These are phyloP conservation scores for Lysiphlebus fabarum DNA, from an alignment of 1,140 invertebrate species.

Conservation along the genomic window DNA sequence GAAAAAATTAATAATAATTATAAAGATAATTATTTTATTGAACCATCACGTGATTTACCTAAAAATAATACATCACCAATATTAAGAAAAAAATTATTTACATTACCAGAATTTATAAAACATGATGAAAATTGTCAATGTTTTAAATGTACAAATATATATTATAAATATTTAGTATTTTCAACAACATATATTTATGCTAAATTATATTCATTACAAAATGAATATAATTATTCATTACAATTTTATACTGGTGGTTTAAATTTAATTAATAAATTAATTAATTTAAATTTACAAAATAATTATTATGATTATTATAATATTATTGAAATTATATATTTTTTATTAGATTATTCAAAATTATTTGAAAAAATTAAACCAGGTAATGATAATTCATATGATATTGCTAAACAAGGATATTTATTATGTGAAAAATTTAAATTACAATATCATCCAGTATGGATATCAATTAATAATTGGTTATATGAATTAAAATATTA, in stretches of 20 bases:
- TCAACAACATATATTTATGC: constrained; percentile 39
- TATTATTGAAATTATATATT: constrained; percentile 33
- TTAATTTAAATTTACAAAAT: constrained; percentile 23
- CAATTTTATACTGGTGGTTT: constrained; percentile 44
- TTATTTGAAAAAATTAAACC: constrained; percentile 27
- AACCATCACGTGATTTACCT: constrained; percentile 28
- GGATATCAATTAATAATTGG: constrained; percentile 25
- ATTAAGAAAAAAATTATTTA: constrained; percentile 35
- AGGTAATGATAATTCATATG: constrained; percentile 14
- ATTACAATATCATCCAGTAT: constrained; percentile 37
- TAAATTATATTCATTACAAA: constrained; percentile 39
- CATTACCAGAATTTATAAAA: constrained; percentile 36
- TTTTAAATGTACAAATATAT: constrained; percentile 39
- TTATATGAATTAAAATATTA: constrained; percentile 19
- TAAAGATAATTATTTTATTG: not conserved
- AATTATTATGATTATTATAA: constrained; percentile 29
- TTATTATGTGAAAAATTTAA: constrained; percentile 32
- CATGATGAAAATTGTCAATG: constrained; percentile 39
- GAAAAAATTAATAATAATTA: constrained; percentile 9
- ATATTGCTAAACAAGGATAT: constrained; percentile 27
- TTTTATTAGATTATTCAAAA: constrained; percentile 38
- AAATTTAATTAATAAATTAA: constrained; percentile 31
- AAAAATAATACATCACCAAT: constrained; percentile 39
- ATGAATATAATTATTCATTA: constrained; percentile 30
- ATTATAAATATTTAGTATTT: constrained; percentile 44